Percentiles rank a stretch among this genome's conserved stretches.
Evolutionary conservation across 2,113 vertebrate genomes (phyloP).

Genomic region (Lagopus leucura): DNA sequence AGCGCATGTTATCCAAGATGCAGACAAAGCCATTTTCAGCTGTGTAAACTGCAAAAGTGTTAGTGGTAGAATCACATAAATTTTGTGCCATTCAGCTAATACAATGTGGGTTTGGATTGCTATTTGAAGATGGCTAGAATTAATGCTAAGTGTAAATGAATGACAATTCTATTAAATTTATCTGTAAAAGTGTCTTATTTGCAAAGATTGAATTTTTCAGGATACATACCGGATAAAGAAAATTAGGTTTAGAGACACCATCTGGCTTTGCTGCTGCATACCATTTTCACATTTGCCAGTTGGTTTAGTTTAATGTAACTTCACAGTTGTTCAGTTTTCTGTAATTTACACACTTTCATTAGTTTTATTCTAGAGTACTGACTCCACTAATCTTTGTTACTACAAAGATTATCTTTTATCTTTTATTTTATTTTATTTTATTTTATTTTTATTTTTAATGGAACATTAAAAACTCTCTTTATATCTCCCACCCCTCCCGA

Average conservation of each 20-base stretch:
- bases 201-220: not conserved
- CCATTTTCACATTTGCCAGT: not conserved
- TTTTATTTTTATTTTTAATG: not conserved
- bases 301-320: not conserved
- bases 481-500: not conserved
- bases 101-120: not conserved
- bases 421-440: not conserved
- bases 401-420: not conserved
- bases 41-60: not conserved
- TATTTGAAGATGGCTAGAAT: not conserved
- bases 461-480: not conserved
- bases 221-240: not conserved
- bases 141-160: not conserved
- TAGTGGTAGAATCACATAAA: not conserved
- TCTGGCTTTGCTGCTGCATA: not conserved
- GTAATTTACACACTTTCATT: not conserved
- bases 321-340: not conserved
- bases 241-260: not conserved
- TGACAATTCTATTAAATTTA: not conserved
- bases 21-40: conserved; percentile 18
- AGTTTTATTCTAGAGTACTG: not conserved
- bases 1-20: not conserved
- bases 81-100: not conserved
- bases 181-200: not conserved
- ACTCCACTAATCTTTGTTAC: not conserved